These are phyloP conservation scores for Drosophila lowei DNA, from an alignment of 1,140 invertebrate genomes.

Conservation along the genomic window DNA sequence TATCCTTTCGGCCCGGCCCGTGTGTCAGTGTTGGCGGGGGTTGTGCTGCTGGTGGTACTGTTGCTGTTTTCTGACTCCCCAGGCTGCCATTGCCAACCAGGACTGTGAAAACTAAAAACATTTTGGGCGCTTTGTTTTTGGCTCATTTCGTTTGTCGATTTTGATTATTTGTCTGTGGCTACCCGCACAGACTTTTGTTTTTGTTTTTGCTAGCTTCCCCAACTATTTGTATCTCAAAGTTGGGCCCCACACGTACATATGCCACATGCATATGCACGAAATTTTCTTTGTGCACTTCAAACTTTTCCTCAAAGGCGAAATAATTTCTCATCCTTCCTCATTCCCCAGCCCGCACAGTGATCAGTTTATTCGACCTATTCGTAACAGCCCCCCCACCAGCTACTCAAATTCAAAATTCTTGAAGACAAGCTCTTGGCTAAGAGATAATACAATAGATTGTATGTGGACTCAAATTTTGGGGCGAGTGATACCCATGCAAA, in stretches of 20 bases:
- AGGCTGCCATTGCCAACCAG: conserved; percentile 49
- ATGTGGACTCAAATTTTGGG: no score
- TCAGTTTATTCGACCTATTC: no score
- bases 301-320: conserved; percentile 62
- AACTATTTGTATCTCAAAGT: conserved; percentile 78
- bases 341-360: no score
- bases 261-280: conserved; percentile 41
- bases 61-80: conserved; percentile 38
- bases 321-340: conserved; percentile 2
- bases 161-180: conserved; percentile 80
- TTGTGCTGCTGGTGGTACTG: background rate
- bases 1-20: conserved; percentile 56
- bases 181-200: conserved; percentile 54
- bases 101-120: conserved; percentile 68
- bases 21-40: conserved; percentile 1
- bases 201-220: conserved; percentile 33
- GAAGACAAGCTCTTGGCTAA: background rate
- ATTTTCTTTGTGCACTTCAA: conserved; percentile 57
- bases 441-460: no score
- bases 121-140: conserved; percentile 80
- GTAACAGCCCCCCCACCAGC: background rate
- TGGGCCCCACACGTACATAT: conserved; percentile 51
- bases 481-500: no score
- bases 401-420: conserved; percentile 8
- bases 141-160: conserved; percentile 79